Percentiles rank a stretch among this genome's conserved stretches.
Conservation (phyloP, 2,797 vertebrate species). For the Simalia tracyae region DNA sequence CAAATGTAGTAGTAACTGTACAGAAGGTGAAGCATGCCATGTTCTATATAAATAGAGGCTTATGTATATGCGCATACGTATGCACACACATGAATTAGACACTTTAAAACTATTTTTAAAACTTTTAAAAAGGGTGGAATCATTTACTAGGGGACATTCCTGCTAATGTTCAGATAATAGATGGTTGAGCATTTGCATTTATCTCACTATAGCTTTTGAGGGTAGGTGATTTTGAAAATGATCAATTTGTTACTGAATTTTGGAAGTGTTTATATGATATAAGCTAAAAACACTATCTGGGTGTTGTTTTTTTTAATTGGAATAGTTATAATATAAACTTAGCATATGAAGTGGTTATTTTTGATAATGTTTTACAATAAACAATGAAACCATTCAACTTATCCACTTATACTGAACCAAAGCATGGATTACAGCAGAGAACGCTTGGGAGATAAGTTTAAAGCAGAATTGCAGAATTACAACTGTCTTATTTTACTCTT, state of each 20-base stretch:
- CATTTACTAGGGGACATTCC: not conserved
- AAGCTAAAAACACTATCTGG: not conserved
- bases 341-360: not conserved
- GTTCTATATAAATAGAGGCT: not conserved
- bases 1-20: not conserved
- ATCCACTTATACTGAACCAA: not conserved
- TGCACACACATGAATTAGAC: not conserved
- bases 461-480: not conserved
- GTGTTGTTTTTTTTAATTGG: not conserved
- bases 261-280: not conserved
- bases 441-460: not conserved
- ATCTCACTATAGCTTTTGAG: not conserved
- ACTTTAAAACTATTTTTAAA: not conserved
- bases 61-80: not conserved
- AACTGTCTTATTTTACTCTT: slow-evolving; percentile 29
- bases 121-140: not conserved
- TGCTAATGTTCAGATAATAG: not conserved
- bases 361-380: not conserved
- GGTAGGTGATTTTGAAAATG: not conserved
- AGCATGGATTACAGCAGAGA: not conserved
- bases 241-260: not conserved
- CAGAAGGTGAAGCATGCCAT: not conserved
- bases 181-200: not conserved
- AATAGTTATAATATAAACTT: not conserved
- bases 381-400: not conserved